Evolutionary conservation across 2,113 vertebrate species (phyloP), one percentile per base, ranked within the genome.

Genomic region (Brachyhypopomus gauderio): DNA sequence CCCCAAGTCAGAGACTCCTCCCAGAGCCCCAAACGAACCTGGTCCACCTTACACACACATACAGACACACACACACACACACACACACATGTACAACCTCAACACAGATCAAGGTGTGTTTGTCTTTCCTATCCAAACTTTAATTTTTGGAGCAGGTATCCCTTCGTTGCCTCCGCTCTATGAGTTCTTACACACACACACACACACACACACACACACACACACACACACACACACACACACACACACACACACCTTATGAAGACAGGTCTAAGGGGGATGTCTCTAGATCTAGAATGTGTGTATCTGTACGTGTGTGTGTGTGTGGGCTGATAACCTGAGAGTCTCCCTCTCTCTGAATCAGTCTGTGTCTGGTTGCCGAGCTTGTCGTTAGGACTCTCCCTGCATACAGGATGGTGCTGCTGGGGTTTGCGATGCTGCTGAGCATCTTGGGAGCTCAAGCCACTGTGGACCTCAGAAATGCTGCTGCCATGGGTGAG

Each of bases 401-500:
- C 16, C 77, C 83, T 62, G 76, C 86, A 71, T 79, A 76, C 83
- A 83, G 66, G 62, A 84, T 86, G 84, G 55, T 64, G 7, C 30
- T 83, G 58, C 83, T 72, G 79, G 77, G 89, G 78, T 88, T 91
- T 84, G 80, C 93, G 87, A 89, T 94, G 86, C 90, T 93, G 79
- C 91, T 94, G 66, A 84, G 89, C 89, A 89, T 94, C 77, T 69
- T 89, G 12, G 92, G 92, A 81, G 89, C 91, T 62, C 91, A 89
- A 16, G 92, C 90, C 81, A 87, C 86, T 11, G 1, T 89, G 27
- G 93, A 94, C 71, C 63, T 86, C 69, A 91, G 87, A 81, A 89
- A 87, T 0, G 92, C 93, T 0, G 92, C 92, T 6, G 90, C 92
- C 80, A 92, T 93, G 90, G 92, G 93, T 94, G 87, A 94, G 92